These are phyloP conservation scores for Graphium colonna DNA, from an alignment of 2,888 invertebrate genomes.

Conservation along the genomic window DNA sequence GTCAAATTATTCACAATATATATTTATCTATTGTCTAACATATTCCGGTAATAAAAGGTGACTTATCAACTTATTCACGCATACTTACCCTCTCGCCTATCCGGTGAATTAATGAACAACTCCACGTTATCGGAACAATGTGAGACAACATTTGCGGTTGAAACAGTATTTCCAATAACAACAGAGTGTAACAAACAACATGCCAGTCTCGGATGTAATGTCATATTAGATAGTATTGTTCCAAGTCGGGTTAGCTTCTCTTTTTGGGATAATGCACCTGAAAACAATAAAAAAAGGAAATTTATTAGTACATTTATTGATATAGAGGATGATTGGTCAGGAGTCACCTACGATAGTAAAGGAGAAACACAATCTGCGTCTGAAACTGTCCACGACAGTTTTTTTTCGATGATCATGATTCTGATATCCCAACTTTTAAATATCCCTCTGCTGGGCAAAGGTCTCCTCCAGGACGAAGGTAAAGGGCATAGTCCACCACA, in stretches of 20 bases:
- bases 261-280: conserved; percentile 75
- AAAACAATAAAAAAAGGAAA: conserved; percentile 5
- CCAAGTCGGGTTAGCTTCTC: conserved; percentile 84
- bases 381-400: no score
- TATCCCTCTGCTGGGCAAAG: no score
- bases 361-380: no score
- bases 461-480: no score
- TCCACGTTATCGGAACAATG: conserved; percentile 68
- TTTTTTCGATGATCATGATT: no score
- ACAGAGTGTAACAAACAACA: conserved; percentile 80
- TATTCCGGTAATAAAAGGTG: no score
- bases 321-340: no score
- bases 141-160: conserved; percentile 40
- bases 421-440: no score
- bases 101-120: conserved; percentile 71
- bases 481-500: no score
- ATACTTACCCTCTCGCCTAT: conserved; percentile 54
- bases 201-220: conserved; percentile 81
- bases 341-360: no score
- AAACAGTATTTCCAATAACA: conserved; percentile 73
- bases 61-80: not conserved
- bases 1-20: not conserved
- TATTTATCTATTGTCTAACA: no score
- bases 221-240: conserved; percentile 68
- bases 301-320: no score